Conservation (phyloP, 2,113 vertebrate species). For the Antechinus stuartii region DNA sequence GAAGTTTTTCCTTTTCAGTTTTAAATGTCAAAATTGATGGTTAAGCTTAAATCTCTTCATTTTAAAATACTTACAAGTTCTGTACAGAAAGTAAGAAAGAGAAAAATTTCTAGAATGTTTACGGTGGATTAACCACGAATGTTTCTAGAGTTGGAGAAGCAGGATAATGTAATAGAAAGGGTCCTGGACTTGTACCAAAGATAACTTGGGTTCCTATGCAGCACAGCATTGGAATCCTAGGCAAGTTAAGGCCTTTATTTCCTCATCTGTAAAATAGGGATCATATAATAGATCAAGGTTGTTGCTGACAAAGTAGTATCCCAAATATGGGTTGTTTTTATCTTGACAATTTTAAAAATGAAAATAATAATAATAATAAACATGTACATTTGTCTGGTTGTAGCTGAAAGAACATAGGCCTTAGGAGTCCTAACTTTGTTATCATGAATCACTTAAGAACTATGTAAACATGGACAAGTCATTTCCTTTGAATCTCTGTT, state of each 20-base stretch:
- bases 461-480: not conserved
- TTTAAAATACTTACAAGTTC: conserved; percentile 37
- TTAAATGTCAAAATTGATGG: conserved; percentile 51
- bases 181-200: not conserved
- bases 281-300: not conserved
- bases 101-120: conserved; percentile 44
- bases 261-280: not conserved
- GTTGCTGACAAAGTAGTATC: not conserved
- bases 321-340: not conserved
- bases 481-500: not conserved
- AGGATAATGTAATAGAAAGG: not conserved
- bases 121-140: not conserved
- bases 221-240: not conserved
- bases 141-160: not conserved
- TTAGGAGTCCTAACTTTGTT: not conserved
- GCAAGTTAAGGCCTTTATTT: not conserved
- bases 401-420: not conserved
- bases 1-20: conserved; percentile 51
- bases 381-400: not conserved
- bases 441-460: not conserved
- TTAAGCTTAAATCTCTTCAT: conserved; percentile 48
- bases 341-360: not conserved
- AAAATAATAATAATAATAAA: not conserved
- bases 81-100: conserved; percentile 15
- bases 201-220: not conserved